A percentile compares a stretch with the other conserved stretches of the same genome.
Conservation (phyloP, 30 jellyfish, hydroid and myxozoan genomes). For the Cassiopea xamachana region DNA sequence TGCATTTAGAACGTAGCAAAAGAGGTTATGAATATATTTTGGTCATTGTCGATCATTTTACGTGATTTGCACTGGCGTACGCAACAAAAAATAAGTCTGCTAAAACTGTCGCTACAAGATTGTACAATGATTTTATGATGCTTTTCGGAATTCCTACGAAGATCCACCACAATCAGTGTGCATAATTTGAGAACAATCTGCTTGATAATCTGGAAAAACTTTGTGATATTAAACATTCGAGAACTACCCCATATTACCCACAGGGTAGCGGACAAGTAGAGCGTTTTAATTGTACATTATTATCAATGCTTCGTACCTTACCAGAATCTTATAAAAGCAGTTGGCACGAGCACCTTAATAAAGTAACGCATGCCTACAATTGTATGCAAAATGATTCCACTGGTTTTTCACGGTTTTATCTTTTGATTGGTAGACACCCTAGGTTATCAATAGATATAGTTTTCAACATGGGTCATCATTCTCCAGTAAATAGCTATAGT, state of each 20-base stretch:
- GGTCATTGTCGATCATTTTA: conserved; percentile 57
- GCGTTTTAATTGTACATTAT: conserved; percentile 42
- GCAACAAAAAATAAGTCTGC: conserved; percentile 57
- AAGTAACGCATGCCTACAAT: conserved; percentile 60
- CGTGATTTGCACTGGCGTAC: conserved; percentile 58
- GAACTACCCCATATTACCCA: conserved; percentile 68
- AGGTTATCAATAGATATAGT: conserved; percentile 1
- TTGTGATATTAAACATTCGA: conserved; percentile 24
- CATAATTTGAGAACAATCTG: conserved; percentile 48
- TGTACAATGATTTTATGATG: conserved; percentile 28
- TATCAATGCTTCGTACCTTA: conserved; percentile 60
- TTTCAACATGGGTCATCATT: neutral
- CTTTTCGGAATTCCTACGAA: conserved; percentile 48
- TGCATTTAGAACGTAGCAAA: conserved; percentile 47
- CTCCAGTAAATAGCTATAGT: neutral
- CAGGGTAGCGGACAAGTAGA: conserved; percentile 62
- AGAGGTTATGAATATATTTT: conserved; percentile 66
- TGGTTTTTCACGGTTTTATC: conserved; percentile 14
- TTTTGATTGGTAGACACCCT: conserved; percentile 28
- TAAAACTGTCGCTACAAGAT: conserved; percentile 43
- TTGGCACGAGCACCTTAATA: conserved; percentile 64
- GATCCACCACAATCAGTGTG: conserved; percentile 69
- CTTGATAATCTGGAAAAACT: conserved; percentile 31
- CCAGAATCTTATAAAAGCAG: conserved; percentile 37
- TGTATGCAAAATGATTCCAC: conserved; percentile 18